These are phyloP conservation scores for Cosmopolites sordidus DNA, from an alignment of 2,888 invertebrate species.

Conservation along the genomic window DNA sequence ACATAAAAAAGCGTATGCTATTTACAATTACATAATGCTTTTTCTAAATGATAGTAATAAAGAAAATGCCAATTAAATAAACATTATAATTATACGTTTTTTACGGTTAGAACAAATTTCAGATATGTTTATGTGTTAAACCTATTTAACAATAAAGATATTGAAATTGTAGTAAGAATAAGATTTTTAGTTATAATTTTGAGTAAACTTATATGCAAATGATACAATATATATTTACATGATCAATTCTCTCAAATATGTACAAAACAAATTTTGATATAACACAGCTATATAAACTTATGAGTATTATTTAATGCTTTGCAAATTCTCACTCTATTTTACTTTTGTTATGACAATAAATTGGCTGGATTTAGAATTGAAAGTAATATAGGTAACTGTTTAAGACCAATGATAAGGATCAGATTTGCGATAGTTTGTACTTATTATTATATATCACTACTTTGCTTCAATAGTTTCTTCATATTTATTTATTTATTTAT, in stretches of 20 bases:
- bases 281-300: not conserved
- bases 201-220: too few relatives aligned
- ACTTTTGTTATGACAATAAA: too few relatives aligned
- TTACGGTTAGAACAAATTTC: not conserved
- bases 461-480: conserved; percentile 5
- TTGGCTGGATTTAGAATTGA: too few relatives aligned
- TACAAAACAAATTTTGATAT: not conserved
- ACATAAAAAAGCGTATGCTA: not conserved
- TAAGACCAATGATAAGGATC: not conserved
- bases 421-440: not conserved
- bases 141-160: not conserved
- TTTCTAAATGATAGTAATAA: not conserved
- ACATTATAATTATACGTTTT: not conserved
- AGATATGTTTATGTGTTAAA: not conserved
- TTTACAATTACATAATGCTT: conserved; percentile 1
- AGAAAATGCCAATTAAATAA: not conserved
- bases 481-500: too few relatives aligned
- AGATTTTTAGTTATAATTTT: too few relatives aligned
- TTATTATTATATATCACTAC: conserved; percentile 18
- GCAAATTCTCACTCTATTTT: too few relatives aligned
- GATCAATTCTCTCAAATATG: not conserved
- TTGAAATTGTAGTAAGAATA: not conserved
- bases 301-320: not conserved
- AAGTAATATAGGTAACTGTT: too few relatives aligned
- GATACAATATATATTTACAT: too few relatives aligned